Evolutionary conservation across 2,888 invertebrate species (phyloP).

Genomic region (Mechanitis mazaeus): DNA sequence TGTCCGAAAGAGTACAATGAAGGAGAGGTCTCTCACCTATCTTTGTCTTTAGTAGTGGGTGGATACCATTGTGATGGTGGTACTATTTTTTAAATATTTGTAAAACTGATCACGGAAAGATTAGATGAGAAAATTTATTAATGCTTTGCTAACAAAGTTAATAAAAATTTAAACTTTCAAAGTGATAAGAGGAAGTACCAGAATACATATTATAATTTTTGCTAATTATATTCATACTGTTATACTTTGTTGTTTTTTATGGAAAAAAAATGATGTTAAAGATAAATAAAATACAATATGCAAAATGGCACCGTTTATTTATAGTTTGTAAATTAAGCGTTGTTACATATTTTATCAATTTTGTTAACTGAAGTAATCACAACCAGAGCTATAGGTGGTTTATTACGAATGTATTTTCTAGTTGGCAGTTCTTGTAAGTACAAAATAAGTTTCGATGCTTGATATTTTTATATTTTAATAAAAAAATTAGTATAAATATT

Average conservation of each 20-base stretch:
- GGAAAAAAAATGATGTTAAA: constrained; percentile 17
- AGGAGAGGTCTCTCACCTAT: too few relatives aligned
- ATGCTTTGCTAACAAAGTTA: too few relatives aligned
- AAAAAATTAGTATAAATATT: constrained; percentile 49
- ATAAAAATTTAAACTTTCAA: too few relatives aligned
- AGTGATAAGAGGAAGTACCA: neutral
- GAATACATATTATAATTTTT: neutral
- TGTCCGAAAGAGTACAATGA: too few relatives aligned
- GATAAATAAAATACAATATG: constrained; percentile 34
- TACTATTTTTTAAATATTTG: too few relatives aligned
- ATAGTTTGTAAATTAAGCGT: constrained; percentile 42
- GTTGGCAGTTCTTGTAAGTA: constrained; percentile 4
- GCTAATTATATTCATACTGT: constrained; percentile 21
- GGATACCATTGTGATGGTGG: too few relatives aligned
- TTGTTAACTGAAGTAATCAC: constrained; percentile 55
- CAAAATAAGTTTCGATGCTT: constrained; percentile 29
- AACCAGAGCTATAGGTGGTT: constrained; percentile 53
- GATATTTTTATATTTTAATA: constrained; percentile 38
- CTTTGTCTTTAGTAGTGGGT: too few relatives aligned
- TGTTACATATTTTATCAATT: constrained; percentile 33
- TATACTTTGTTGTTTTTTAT: too few relatives aligned
- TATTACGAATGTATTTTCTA: constrained; percentile 26
- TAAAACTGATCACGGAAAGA: too few relatives aligned
- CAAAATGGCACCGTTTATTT: constrained; percentile 70
- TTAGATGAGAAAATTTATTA: too few relatives aligned